These are phyloP conservation scores for Gymnodraco acuticeps DNA, from an alignment of 2,797 vertebrate species.

Conservation along the genomic window DNA sequence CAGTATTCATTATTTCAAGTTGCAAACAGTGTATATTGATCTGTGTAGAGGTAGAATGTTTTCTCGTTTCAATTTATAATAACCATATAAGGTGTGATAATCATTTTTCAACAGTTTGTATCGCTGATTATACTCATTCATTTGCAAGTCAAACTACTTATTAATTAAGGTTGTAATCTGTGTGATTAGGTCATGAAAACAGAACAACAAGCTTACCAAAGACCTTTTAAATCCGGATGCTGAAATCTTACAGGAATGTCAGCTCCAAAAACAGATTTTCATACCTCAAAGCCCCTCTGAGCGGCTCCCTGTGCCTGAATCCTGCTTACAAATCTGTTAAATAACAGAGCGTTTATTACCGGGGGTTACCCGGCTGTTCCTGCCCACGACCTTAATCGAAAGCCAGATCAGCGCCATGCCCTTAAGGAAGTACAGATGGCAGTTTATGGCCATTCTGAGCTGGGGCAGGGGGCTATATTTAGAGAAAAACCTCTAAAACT, in stretches of 20 bases:
- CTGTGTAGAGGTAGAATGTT: not conserved
- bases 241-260: constrained; percentile 59
- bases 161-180: constrained; percentile 18
- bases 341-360: constrained; percentile 29
- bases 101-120: not conserved
- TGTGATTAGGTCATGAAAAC: constrained; percentile 41
- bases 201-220: constrained; percentile 49
- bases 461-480: no score
- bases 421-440: not conserved
- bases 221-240: constrained; percentile 61
- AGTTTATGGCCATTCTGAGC: no score
- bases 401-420: not conserved
- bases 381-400: constrained; percentile 36
- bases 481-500: no score
- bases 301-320: constrained; percentile 31
- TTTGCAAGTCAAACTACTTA: constrained; percentile 22
- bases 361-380: constrained; percentile 12
- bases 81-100: not conserved
- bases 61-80: constrained; percentile 24
- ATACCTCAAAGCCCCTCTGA: constrained; percentile 52
- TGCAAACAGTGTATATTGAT: not conserved
- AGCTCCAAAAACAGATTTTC: constrained; percentile 58
- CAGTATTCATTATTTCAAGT: not conserved
- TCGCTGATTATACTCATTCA: not conserved
- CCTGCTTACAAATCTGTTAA: constrained; percentile 58